Percentiles rank a stretch among this genome's conserved stretches.
Evolutionary conservation across 2,888 invertebrate species (phyloP).

Genomic region (Glyphotaelius pellucidus): DNA sequence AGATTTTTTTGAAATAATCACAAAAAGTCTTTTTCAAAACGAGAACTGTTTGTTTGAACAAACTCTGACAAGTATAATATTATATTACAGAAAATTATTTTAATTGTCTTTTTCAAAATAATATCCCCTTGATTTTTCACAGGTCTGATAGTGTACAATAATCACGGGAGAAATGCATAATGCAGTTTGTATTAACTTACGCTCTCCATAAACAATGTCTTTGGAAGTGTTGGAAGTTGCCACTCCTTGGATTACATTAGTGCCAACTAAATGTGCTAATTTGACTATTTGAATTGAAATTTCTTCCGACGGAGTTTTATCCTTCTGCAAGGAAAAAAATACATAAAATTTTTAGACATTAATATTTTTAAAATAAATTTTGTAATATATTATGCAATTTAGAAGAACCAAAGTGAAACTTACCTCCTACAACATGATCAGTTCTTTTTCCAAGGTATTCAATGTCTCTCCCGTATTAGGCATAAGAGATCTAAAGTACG

Average conservation of each 20-base stretch:
- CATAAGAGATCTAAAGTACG: conserved; percentile 76
- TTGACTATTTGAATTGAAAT: conserved; percentile 67
- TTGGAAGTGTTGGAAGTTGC: conserved; percentile 87
- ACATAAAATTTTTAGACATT: neutral
- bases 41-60: too few relatives aligned
- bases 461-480: conserved; percentile 72
- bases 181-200: conserved; percentile 72
- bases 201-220: conserved; percentile 81
- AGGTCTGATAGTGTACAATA: neutral
- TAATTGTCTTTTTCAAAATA: too few relatives aligned
- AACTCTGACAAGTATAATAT: too few relatives aligned
- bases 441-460: conserved; percentile 69
- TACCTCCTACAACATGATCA: too few relatives aligned
- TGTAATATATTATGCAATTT: too few relatives aligned
- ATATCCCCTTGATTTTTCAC: too few relatives aligned
- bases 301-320: conserved; percentile 68
- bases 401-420: too few relatives aligned
- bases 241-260: conserved; percentile 84
- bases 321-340: conserved; percentile 68
- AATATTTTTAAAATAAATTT: neutral
- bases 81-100: too few relatives aligned
- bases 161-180: neutral
- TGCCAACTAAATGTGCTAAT: conserved; percentile 76
- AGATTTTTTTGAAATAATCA: too few relatives aligned
- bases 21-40: too few relatives aligned